Evolutionary conservation across 2,113 vertebrate species (phyloP), one percentile per base, ranked within the genome.

Genomic region (Lophotis ruficrista): DNA sequence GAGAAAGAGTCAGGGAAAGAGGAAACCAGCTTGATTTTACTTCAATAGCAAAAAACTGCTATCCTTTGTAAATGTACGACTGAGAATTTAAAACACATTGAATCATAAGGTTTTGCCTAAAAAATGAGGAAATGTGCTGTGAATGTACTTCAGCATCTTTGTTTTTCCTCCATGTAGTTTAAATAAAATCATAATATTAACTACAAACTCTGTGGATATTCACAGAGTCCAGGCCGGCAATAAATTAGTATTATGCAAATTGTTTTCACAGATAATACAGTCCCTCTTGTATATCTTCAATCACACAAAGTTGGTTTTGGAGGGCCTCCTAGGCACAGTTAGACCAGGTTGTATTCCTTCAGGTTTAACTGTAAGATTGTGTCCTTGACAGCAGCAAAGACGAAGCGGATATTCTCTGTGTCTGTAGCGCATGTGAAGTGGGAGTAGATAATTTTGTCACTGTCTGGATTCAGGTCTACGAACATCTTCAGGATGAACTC

Each of bases 401-500:
- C 99, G 6, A 99, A 99, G 85, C 99, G 99, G 93, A 99, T 99
- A 89, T 99, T 99, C 98, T 99, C 99, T 80, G 99, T 99, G 97
- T 99, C 99, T 80, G 99, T 99, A 98, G 99, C 99, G 21, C 99
- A 99, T 7, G 99, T 99, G 98, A 99, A 99, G 98, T 99, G 99
- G 50, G 99, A 99, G 98, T 99, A 99, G 98, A 99, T 99, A 88
- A 99, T 99, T 98, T 99, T 99, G 95, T 99, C 99, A 97, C 98
- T 99, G 97, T 99, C 99, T 76, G 99, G 99, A 93, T 99, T 99
- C 98, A 99, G 99, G 97, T 99, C 99, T 96, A 99, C 99, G 13
- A 99, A 99, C 99, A 99, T 99, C 98, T 99, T 99, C 96, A 99
- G 96, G 97, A 99, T 99, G 87, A 99, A 99, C 97, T 99, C 99